Base-by-base conservation (phyloP, 1,140 invertebrate genomes). In the Plodia interpunctella region DNA sequence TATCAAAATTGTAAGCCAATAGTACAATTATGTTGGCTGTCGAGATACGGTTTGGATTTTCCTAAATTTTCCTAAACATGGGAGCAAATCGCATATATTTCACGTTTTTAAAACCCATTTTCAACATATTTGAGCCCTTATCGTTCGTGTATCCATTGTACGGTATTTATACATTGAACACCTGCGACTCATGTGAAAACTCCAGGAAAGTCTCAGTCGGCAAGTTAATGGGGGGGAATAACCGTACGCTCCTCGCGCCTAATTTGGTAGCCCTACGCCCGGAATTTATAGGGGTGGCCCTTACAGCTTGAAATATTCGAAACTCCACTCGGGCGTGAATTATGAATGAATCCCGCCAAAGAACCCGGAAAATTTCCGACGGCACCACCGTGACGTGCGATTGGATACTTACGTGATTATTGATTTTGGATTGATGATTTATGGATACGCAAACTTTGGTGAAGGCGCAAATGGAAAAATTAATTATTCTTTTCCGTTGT, bases 321-420 rank as follows among this genome's bases (percentile, higher is more conserved):
- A 82, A 80, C 80, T 85, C 81, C 86, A 78, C 80, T 86, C 86
- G 80, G 44, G 80, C 83, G 83, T 87, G 80, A 88, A 83, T 88
- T 88, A 88, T 88, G 86, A 88, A 88, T 87, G 86, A 86, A 85
- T 81, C 83, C 86, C 81, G 81, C 84, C 84, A 87, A 88, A 88
- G 81, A 88, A 78, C 73, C 82, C 80, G 83, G 86, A 88, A 87
- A 88, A 88, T 88, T 88, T 86, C 77, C 77, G 84, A 80, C 85
- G 76, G 83, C 72, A 68, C 65, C 66, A 65, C 55, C 55, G 66
- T 66, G 70, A 74, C 62, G 62, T 62, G 69, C 58, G 62, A 72
- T 50, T 63, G 63, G 62, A 65, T 66, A 59, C 55, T 52, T 60
- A 60, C 60, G 44, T 59, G 62, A 68, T 67, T 67, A 63, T 67